Conservation (phyloP, 1,140 invertebrate species). For the Oppia nitens region DNA sequence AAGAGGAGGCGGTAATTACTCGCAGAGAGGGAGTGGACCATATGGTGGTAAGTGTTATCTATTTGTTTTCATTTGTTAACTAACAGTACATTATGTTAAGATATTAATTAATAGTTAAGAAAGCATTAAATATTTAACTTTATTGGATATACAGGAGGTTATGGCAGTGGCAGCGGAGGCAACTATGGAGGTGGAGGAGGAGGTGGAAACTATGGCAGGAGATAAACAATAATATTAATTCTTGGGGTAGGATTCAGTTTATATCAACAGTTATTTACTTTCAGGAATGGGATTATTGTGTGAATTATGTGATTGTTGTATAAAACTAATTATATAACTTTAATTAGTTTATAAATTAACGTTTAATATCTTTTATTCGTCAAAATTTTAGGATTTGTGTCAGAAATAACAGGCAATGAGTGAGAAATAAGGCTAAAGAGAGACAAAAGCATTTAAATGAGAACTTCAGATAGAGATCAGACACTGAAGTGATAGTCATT, state of each 20-base stretch:
- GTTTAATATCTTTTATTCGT: neutral
- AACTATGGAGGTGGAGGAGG: slow-evolving; percentile 7
- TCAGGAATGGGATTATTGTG: neutral
- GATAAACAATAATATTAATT: neutral
- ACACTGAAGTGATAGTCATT: neutral
- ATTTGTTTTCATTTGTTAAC: neutral
- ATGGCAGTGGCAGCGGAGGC: slow-evolving; percentile 7
- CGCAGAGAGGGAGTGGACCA: slow-evolving; percentile 17
- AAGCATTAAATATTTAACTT: neutral
- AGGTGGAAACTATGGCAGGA: neutral
- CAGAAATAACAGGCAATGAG: neutral
- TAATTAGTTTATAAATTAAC: neutral
- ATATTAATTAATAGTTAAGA: neutral
- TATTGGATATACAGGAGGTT: slow-evolving; percentile 4
- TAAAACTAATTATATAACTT: neutral
- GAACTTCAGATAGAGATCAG: neutral
- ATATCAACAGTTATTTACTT: neutral
- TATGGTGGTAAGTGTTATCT: slow-evolving; percentile 18
- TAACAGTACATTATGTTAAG: neutral
- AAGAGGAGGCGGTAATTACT: slow-evolving; percentile 10
- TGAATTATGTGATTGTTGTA: too few species aligned
- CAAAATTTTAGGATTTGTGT: neutral
- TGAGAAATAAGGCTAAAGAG: neutral
- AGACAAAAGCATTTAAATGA: neutral
- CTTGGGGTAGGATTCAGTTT: neutral